Evolutionary conservation across 2,113 vertebrate species (phyloP).

Genomic region (Cyprinodon tularosa): DNA sequence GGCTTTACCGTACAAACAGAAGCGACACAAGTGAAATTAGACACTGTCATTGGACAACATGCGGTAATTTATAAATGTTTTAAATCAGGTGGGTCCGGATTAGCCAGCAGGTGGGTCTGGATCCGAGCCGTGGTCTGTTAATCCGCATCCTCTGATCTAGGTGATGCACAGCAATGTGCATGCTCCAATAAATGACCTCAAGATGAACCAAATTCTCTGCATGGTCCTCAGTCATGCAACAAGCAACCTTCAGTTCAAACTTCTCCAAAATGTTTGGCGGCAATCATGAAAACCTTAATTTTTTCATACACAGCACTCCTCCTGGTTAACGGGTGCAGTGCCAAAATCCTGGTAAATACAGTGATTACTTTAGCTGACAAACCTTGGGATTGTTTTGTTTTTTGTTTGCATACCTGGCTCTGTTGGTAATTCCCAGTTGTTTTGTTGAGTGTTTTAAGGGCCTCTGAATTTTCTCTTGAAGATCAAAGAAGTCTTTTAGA

Average conservation of each 20-base stretch:
- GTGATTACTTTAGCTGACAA: not conserved
- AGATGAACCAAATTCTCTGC: not conserved
- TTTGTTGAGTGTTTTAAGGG: slow-evolving; percentile 45
- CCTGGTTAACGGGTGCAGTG: not conserved
- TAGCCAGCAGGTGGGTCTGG: no score
- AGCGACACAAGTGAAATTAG: no score
- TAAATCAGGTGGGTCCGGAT: no score
- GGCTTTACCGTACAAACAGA: no score
- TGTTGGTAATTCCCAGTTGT: slow-evolving; percentile 35
- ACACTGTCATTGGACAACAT: no score
- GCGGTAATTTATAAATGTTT: no score
- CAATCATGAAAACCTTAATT: not conserved
- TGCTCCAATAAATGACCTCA: not conserved
- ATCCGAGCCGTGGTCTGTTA: no score
- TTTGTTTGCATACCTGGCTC: slow-evolving; percentile 20
- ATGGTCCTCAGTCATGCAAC: no score
- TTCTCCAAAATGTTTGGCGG: not conserved
- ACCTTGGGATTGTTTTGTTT: slow-evolving; percentile 6
- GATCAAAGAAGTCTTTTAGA: slow-evolving; percentile 58
- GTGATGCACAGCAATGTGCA: no score
- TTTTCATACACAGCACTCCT: not conserved
- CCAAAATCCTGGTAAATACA: not conserved
- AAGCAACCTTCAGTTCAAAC: not conserved
- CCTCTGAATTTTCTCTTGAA: slow-evolving; percentile 61
- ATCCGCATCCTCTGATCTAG: no score